Evolutionary conservation across 2,888 invertebrate species (phyloP).

Genomic region (Pachycephus smyrnensis): DNA sequence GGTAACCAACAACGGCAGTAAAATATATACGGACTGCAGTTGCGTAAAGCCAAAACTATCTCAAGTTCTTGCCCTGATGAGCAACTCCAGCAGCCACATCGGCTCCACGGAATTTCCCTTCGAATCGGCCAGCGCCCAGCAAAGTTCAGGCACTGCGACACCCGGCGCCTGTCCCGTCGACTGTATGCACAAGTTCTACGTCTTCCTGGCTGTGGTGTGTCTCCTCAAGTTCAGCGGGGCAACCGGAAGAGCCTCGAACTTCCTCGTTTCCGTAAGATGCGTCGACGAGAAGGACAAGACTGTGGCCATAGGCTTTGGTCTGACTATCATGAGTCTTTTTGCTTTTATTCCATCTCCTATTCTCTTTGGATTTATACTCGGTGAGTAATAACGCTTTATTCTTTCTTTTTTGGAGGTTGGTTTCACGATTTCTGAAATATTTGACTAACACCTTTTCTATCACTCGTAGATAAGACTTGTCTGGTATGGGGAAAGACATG

Average conservation of each 20-base stretch:
- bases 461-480: slow-evolving; percentile 72
- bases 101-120: slow-evolving; percentile 38
- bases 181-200: slow-evolving; percentile 70
- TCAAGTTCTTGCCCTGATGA: slow-evolving; percentile 31
- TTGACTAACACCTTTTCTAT: background rate
- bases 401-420: background rate
- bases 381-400: slow-evolving; percentile 57
- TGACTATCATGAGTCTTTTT: slow-evolving; percentile 77
- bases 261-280: slow-evolving; percentile 75
- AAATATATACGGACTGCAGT: slow-evolving; percentile 68
- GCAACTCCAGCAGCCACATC: slow-evolving; percentile 12
- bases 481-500: slow-evolving; percentile 82
- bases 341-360: slow-evolving; percentile 84
- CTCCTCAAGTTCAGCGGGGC: slow-evolving; percentile 73
- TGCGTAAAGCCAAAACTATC: slow-evolving; percentile 63
- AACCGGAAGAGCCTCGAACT: slow-evolving; percentile 74
- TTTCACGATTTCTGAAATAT: background rate
- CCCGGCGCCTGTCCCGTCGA: slow-evolving; percentile 72
- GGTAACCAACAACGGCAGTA: slow-evolving; percentile 39
- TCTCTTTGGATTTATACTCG: slow-evolving; percentile 79
- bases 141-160: slow-evolving; percentile 60
- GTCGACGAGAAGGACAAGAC: slow-evolving; percentile 81
- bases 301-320: slow-evolving; percentile 78
- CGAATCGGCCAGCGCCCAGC: slow-evolving; percentile 32
- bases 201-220: slow-evolving; percentile 71